Base-by-base conservation (phyloP, 2,888 invertebrate genomes). In the Alentia gelatinosa region DNA sequence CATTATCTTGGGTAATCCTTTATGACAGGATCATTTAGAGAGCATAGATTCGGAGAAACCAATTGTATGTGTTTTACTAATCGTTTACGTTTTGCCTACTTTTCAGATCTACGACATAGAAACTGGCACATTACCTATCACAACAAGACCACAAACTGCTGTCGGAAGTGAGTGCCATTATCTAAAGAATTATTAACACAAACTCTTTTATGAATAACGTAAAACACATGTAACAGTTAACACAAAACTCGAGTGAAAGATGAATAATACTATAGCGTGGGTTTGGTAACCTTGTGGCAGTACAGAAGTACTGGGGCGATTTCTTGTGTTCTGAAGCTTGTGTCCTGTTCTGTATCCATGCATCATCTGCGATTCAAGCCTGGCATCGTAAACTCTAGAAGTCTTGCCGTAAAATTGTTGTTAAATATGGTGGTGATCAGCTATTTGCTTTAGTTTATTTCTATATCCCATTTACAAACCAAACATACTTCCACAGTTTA, bases 81-180 rank as follows among this genome's bases (percentile, higher is more conserved):
- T n/a, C n/a, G n/a, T n/a, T n/a, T n/a, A n/a, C n/a, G n/a, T 56
- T n/a, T 56, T 12, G 56, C 47, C 37, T 33, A 26, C n/a, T 26
- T 92, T 92, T 9, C 93, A 95, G 94, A 94, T 95, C 15, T 95
- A 95, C 93, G 95, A 95, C 91, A 94, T 94, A 91, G 95, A 95
- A 91, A 93, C 94, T n/a, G 93, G 93, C 90, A 91, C 93, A n/a
- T 93, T 92, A 75, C 50, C 79, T 26, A 92, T 74, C 26, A 47
- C 75, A 74, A 23, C 35, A 19, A 47, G 94, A 91, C 93, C 95
- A 23, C 94, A 94, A 91, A 94, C 95, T 40, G 91, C 93, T 3
- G 91, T 93, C 33, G 74, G 74, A 50, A 39, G 90, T 90, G 33
- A 40, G 90, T 47, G 15, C 37, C n/a, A 26, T 3, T 26, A 74